Evolutionary conservation across 2,888 invertebrate species (phyloP).

Genomic region (Laspeyria flexula): DNA sequence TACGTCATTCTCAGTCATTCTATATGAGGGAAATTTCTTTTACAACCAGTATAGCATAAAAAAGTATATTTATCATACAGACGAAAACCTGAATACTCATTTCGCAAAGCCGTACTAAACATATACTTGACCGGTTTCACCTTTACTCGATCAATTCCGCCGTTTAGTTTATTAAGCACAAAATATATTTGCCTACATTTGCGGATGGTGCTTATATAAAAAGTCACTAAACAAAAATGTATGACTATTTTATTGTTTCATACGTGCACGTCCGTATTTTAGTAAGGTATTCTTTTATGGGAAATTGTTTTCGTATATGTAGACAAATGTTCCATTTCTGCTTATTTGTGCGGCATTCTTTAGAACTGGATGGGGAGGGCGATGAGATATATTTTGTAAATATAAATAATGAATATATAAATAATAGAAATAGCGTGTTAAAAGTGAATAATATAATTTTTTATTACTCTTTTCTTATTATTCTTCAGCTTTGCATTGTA

Average conservation of each 20-base stretch:
- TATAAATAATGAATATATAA: too few relatives aligned
- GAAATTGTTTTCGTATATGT: background rate
- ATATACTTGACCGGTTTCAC: conserved; percentile 2
- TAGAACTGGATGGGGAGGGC: too few relatives aligned
- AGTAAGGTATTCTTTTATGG: background rate
- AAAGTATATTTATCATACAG: background rate
- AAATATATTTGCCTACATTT: background rate
- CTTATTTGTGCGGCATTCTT: background rate
- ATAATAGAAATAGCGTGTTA: too few relatives aligned
- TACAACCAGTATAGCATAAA: background rate
- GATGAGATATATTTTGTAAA: too few relatives aligned
- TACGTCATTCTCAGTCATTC: too few relatives aligned
- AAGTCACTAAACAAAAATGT: conserved; percentile 19
- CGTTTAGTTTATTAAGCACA: background rate
- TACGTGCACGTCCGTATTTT: conserved; percentile 8
- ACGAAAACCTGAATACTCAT: background rate
- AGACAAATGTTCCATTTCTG: background rate
- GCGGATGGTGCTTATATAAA: conserved; percentile 3
- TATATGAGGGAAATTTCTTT: too few relatives aligned
- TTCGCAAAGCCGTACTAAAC: background rate
- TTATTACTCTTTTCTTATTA: too few relatives aligned
- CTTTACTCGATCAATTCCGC: background rate
- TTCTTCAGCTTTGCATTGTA: too few relatives aligned
- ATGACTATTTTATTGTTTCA: conserved; percentile 17
- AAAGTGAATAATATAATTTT: too few relatives aligned